Evolutionary conservation across 2,113 vertebrate genomes (phyloP).

Genomic region (Salvelinus sp.): DNA sequence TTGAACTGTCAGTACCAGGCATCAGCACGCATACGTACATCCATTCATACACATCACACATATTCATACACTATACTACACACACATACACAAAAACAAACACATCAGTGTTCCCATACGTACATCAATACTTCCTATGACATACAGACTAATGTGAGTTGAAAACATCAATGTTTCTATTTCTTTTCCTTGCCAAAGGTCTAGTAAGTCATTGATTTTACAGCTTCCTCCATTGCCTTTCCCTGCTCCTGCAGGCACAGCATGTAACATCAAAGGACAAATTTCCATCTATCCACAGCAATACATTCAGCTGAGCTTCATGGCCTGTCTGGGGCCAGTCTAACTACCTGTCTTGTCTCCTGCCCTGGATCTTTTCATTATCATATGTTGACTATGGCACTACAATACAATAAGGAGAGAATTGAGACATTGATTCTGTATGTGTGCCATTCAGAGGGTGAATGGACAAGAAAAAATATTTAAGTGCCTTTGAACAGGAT

Average conservation of each 20-base stretch:
- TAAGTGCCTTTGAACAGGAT: no score
- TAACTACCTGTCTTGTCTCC: slow-evolving; percentile 37
- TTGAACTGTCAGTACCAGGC: slow-evolving; percentile 5
- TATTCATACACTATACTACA: slow-evolving; percentile 18
- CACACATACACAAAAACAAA: no score
- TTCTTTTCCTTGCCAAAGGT: background rate
- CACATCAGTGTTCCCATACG: background rate
- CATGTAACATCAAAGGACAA: slow-evolving; percentile 63
- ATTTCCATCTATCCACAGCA: slow-evolving; percentile 61
- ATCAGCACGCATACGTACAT: no score
- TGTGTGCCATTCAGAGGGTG: background rate
- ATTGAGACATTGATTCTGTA: background rate
- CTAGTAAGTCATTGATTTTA: slow-evolving; percentile 56
- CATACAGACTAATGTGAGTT: background rate
- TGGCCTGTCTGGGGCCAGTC: slow-evolving; percentile 42
- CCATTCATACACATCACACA: background rate
- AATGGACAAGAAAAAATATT: background rate
- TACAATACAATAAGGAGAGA: background rate
- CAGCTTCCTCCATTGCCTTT: slow-evolving; percentile 42
- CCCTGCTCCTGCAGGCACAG: slow-evolving; percentile 54
- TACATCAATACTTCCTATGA: background rate
- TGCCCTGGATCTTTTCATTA: background rate
- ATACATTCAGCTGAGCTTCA: slow-evolving; percentile 60
- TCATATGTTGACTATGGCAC: background rate
- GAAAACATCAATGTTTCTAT: background rate